These are phyloP conservation scores for Drosophila quadrilineata DNA, from an alignment of 1,140 invertebrate genomes.

Conservation along the genomic window DNA sequence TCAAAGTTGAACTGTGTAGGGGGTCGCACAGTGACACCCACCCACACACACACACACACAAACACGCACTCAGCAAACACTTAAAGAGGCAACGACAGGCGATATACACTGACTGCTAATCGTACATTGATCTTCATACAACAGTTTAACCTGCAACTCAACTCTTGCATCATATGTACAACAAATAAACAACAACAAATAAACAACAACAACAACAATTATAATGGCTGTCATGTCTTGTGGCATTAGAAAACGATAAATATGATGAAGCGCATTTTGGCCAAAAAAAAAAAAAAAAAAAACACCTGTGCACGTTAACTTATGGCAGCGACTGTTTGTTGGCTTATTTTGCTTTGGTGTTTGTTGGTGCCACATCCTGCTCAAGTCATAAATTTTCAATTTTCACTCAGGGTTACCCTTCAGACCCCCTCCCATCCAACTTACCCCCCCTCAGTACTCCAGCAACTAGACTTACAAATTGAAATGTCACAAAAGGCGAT, in stretches of 20 bases:
- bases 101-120: conserved; percentile 32
- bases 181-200: conserved; percentile 19
- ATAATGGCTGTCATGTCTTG: conserved; percentile 40
- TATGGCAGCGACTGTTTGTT: conserved; percentile 41
- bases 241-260: conserved; percentile 73
- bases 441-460: too few species aligned
- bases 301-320: conserved; percentile 39
- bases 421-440: background rate
- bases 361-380: too few species aligned
- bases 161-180: conserved; percentile 61
- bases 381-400: conserved; percentile 65
- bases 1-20: conserved; percentile 29
- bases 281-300: background rate
- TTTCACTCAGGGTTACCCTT: conserved; percentile 50
- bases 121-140: conserved; percentile 72
- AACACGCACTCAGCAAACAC: conserved; percentile 1
- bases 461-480: too few species aligned
- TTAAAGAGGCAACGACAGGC: conserved; percentile 14
- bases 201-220: conserved; percentile 9
- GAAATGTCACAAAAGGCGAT: conserved; percentile 54
- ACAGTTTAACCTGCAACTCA: conserved; percentile 64
- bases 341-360: too few species aligned
- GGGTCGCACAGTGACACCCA: conserved; percentile 59
- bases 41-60: conserved; percentile 19
- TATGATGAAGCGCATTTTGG: conserved; percentile 46